Evolutionary conservation across 1,140 invertebrate species (phyloP), one percentile per base, ranked within the genome.

Genomic region (Epicauta chinensis): DNA sequence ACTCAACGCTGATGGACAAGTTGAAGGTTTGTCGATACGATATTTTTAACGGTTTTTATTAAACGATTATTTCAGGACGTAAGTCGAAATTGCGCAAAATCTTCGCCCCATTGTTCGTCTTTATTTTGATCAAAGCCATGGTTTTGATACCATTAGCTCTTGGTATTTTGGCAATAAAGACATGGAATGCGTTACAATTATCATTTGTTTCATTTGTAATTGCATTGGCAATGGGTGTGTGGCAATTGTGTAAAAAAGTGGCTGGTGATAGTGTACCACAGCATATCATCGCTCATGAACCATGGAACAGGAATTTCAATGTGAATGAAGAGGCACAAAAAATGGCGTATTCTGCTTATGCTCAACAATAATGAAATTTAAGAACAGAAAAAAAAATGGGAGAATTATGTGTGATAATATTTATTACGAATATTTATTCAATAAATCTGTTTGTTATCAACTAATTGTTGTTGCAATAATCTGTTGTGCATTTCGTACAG

Each of bases 191-290:
- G 0, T 78, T 89, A 51, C 86, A 88, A 61, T 75, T 90, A 51
- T 87, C 85, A 16, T 90, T 90, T 80, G 87, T 89, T 80, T 87
- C 86, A 36, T 90, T 90, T 73, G 81, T 89, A 57, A 81, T 88
- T 12, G 86, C 86, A 57, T 81, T 89, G 52, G 85, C 82, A 53
- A 74, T 90, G 64, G 86, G 86, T 56, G 84, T 90, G 70, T 90
- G 88, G 79, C 86, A 89, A 66, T 74, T 90, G 42, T 89, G 86
- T 76, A 87, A 87, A 66, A 90, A 89, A 76, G 83, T 90, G 56
- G 83, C 83, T 29, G 80, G 83, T 51, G 84, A 87, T 67, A 77
- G 82, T 62, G 75, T 77, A 51, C 83, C 84, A 2, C 74, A 75
- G 66, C 70, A 82, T 23, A 79, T 82, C 11, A 82, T 85, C 56